A percentile compares a stretch with the other conserved stretches of the same genome.
phyloP scores from a whole-genome alignment of 2,113 vertebrate genomes.

The Pterocles burchelli region DNA sequence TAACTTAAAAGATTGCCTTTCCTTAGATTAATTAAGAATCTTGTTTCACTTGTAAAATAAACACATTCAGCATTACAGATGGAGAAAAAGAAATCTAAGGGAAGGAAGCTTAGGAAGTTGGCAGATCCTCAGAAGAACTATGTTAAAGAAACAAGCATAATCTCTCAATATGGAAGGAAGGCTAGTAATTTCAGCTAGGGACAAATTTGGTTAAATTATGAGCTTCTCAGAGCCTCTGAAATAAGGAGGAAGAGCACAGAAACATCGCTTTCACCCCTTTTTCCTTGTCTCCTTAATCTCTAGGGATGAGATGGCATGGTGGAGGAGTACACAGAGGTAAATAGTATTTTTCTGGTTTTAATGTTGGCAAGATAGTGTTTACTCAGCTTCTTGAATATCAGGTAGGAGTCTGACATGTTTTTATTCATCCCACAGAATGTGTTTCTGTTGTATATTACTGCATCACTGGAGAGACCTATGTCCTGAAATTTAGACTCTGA shows the following conservation, averaged over 20 bases:
- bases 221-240: neutral
- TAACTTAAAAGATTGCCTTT: neutral
- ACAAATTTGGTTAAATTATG: neutral
- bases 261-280: neutral
- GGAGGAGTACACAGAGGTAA: neutral
- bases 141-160: neutral
- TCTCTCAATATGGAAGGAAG: neutral
- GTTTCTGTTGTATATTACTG: neutral
- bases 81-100: neutral
- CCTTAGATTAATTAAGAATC: constrained; percentile 23
- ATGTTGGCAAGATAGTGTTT: neutral
- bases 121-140: neutral
- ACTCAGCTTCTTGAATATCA: neutral
- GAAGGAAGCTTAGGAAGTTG: neutral
- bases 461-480: neutral
- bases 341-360: neutral
- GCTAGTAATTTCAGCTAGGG: neutral
- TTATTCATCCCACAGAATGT: neutral
- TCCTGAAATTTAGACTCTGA: neutral
- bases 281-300: neutral
- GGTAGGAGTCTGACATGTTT: neutral
- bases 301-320: neutral
- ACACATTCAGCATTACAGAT: neutral
- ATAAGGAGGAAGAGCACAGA: neutral
- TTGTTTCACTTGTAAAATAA: constrained; percentile 33